A percentile compares a stretch with the other conserved stretches of the same genome.
Evolutionary conservation across 2,113 vertebrate species (phyloP).

Genomic region (Origma solitaria): DNA sequence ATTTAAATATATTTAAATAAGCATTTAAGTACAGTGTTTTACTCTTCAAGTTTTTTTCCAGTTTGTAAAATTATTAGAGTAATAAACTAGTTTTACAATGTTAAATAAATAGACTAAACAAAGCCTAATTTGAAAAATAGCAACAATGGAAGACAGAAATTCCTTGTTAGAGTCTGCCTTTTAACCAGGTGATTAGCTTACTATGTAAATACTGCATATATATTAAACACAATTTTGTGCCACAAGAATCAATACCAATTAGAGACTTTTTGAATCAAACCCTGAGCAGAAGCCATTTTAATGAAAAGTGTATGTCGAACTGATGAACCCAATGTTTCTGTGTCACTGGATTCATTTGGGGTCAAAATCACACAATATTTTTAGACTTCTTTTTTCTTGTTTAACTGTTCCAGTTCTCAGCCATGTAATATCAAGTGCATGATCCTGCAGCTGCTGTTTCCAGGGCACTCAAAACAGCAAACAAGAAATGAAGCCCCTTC

Average conservation of each 20-base stretch:
- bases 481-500: slow-evolving; percentile 18
- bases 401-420: neutral
- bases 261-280: neutral
- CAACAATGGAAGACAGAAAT: neutral
- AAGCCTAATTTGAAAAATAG: neutral
- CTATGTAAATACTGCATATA: neutral
- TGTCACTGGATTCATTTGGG: slow-evolving; percentile 13
- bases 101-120: neutral
- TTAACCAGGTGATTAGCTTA: neutral
- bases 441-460: neutral
- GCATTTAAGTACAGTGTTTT: neutral
- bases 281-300: slow-evolving; percentile 15
- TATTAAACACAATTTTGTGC: neutral
- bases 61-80: neutral
- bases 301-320: slow-evolving; percentile 28
- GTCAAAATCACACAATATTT: slow-evolving; percentile 37
- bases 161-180: neutral
- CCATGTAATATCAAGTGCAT: neutral
- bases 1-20: neutral
- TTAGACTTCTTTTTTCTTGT: neutral
- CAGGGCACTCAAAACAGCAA: slow-evolving; percentile 20
- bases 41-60: neutral
- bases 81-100: neutral
- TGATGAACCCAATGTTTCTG: slow-evolving; percentile 17
- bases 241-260: slow-evolving; percentile 20